Conservation (phyloP, 2,797 vertebrate species). For the Sebastes cheni region DNA sequence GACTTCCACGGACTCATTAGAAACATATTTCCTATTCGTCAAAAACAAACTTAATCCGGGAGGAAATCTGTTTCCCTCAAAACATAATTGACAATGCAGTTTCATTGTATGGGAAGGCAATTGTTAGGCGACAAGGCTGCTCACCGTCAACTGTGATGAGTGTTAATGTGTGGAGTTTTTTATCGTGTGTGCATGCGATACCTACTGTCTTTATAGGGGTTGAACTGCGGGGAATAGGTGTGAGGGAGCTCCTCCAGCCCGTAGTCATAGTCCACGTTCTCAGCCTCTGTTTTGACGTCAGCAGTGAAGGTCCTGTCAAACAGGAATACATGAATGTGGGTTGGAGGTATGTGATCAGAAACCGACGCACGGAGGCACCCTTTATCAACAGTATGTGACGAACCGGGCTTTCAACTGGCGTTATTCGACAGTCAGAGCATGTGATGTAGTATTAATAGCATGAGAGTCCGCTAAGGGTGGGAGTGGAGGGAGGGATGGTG, state of each 20-base stretch:
- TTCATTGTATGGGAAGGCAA: neutral
- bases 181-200: slow-evolving; percentile 18
- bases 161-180: neutral
- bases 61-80: neutral
- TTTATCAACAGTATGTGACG: too few relatives aligned
- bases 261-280: fast-evolving
- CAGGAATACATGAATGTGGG: neutral
- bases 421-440: too few relatives aligned
- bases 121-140: neutral
- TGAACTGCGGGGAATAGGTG: slow-evolving; percentile 79
- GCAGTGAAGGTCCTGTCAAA: slow-evolving; percentile 77
- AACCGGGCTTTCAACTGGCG: too few relatives aligned
- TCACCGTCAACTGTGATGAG: neutral
- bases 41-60: neutral
- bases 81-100: neutral
- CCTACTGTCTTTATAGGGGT: slow-evolving; percentile 90
- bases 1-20: neutral
- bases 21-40: neutral
- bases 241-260: slow-evolving; percentile 65
- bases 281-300: slow-evolving; percentile 72
- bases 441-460: too few relatives aligned
- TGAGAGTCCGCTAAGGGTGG: too few relatives aligned
- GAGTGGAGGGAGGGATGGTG: too few relatives aligned
- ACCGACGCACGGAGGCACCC: too few relatives aligned
- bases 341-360: neutral